Conservation (phyloP, 2,797 vertebrate genomes). For the Champsocephalus esox region DNA sequence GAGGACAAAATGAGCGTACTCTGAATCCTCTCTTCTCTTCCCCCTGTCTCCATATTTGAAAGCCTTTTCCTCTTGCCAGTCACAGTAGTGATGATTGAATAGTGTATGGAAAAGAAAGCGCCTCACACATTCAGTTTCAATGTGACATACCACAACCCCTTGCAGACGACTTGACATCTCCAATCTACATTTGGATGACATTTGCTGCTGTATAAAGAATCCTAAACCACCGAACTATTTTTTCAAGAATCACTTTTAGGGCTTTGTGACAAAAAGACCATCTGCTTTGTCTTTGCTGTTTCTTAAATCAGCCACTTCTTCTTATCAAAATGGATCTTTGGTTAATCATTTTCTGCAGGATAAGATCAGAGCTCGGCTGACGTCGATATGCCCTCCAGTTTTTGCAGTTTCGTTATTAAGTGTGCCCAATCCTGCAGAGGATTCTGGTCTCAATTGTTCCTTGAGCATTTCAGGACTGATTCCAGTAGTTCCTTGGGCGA, state of each 20-base stretch:
- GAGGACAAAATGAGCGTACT: conserved; percentile 49
- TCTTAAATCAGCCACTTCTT: conserved; percentile 30
- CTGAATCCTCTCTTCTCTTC: conserved; percentile 17
- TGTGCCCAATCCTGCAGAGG: conserved; percentile 36
- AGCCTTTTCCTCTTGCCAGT: conserved; percentile 52
- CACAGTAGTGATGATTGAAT: conserved; percentile 58
- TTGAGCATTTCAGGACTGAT: conserved; percentile 49
- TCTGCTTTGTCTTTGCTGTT: conserved; percentile 20
- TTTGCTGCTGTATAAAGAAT: conserved; percentile 57
- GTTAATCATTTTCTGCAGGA: conserved; percentile 44
- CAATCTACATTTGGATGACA: conserved; percentile 64
- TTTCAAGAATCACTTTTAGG: conserved; percentile 26
- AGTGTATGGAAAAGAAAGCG: conserved; percentile 34
- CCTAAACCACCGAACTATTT: conserved; percentile 28
- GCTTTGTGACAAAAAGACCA: conserved; percentile 22
- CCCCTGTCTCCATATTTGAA: conserved; percentile 12
- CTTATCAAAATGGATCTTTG: conserved; percentile 32
- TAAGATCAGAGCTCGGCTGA: conserved; percentile 53
- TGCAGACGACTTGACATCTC: conserved; percentile 54
- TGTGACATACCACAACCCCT: conserved; percentile 50
- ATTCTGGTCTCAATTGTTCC: conserved; percentile 53
- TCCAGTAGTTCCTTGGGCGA: conserved; percentile 32
- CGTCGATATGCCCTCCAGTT: conserved; percentile 48
- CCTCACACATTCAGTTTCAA: conserved; percentile 48
- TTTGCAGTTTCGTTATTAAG: conserved; percentile 42